Evolutionary conservation across 2,888 invertebrate species (phyloP), one percentile per base, ranked within the genome.

Genomic region (Phrixothrix hirtus): DNA sequence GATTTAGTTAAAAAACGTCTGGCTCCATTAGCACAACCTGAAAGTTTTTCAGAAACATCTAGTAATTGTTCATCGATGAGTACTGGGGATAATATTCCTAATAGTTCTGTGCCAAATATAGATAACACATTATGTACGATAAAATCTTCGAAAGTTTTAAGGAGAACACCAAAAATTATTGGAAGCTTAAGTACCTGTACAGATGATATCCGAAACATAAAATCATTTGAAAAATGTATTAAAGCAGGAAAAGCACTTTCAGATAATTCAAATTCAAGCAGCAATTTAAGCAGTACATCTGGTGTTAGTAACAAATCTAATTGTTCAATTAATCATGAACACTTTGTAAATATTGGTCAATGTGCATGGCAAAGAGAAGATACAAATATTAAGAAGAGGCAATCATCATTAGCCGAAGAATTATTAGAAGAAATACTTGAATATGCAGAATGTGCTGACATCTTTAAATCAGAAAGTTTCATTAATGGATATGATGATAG

Each of bases 21-120:
- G 53, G 92, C 91, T 0, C 91, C 92, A 0, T 70, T 92, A 13
- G 92, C 92, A 6, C 89, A 89, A 41, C 90, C 91, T 0, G 91
- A 92, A 71, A 89, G 88, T 1, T 74, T 92, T 9, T 90, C 89
- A 0, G 90, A 90, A 70, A 82, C 88, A n/a, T 89, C 89, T 1
- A 88, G 88, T 68, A 82, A 88, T 44, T 84, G 85, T 62, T 88
- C 89, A 14, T 79, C 86, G 55, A 81, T 84, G 13, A 84, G 85
- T 59, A 78, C 77, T 50, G 60, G 68, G 13, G 71, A 70, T 12
- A 67, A 66, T 29, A 61, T 61, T 13, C 55, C 60, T 14, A 21
- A 36, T 11, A 26, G 11, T 13, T 2, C 26, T 1, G 36, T 21
- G 2, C 12, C n/a, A 5, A 13, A 7, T n/a, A 1, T 7, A 3